Evolutionary conservation across 1,140 invertebrate genomes (phyloP).

Genomic region (Macrotrachela quadricornifera): DNA sequence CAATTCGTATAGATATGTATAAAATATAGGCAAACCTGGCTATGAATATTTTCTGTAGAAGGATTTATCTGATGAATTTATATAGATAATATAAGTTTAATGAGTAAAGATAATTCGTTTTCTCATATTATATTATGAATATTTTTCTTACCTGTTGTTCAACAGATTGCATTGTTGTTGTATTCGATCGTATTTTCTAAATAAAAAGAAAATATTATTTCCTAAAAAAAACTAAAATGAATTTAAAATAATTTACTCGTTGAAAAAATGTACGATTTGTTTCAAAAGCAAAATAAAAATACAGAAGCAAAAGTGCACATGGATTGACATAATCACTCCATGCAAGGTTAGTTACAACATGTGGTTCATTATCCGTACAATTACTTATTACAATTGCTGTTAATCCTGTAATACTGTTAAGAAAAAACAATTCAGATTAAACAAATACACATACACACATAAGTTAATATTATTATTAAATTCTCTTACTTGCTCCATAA

Average conservation of each 20-base stretch:
- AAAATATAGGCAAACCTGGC: too few relatives aligned
- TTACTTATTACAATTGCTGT: slow-evolving; percentile 34
- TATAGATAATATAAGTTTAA: too few relatives aligned
- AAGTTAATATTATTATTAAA: too few relatives aligned
- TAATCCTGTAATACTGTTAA: slow-evolving; percentile 32
- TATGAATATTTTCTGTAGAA: too few relatives aligned
- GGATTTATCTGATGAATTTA: too few relatives aligned
- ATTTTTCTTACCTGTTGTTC: neutral
- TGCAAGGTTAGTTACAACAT: slow-evolving; percentile 35
- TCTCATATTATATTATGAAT: too few relatives aligned
- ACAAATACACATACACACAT: neutral
- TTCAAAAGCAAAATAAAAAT: slow-evolving; percentile 32
- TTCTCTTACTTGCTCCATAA: slow-evolving; percentile 35
- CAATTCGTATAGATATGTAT: too few relatives aligned
- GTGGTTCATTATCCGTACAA: slow-evolving; percentile 37
- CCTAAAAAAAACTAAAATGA: too few relatives aligned
- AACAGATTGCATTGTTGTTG: slow-evolving; percentile 1
- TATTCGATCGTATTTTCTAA: slow-evolving; percentile 14
- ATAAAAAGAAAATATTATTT: too few relatives aligned
- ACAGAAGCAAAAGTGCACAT: slow-evolving; percentile 39
- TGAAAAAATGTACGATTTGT: slow-evolving; percentile 13
- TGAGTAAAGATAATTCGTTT: too few relatives aligned
- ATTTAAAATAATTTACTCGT: too few relatives aligned
- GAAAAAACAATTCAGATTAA: slow-evolving; percentile 2
- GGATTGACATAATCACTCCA: slow-evolving; percentile 53